Evolutionary conservation across 1,140 invertebrate species (phyloP).

Genomic region (Stenopsyche tienmushanensis): DNA sequence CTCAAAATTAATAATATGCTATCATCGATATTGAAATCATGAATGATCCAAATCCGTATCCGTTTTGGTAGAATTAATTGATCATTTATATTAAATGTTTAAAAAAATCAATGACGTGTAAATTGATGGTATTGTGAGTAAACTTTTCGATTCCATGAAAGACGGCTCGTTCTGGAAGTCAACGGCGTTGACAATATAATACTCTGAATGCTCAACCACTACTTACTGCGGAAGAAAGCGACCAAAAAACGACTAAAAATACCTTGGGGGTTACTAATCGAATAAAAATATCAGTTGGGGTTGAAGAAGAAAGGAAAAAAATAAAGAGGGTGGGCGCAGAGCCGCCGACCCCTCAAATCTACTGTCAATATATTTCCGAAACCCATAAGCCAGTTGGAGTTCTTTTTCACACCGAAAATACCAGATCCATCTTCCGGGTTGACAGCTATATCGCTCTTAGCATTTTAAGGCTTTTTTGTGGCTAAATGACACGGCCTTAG

Average conservation of each 20-base stretch:
- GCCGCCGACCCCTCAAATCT: conserved; percentile 42
- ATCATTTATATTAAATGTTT: no score
- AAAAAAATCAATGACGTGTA: no score
- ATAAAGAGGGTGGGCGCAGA: conserved; percentile 56
- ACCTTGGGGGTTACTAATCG: conserved; percentile 60
- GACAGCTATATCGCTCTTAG: conserved; percentile 41
- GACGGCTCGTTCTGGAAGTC: conserved; percentile 11
- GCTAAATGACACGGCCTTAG: conserved; percentile 32
- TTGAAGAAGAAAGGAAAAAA: conserved; percentile 55
- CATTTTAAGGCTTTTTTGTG: conserved; percentile 38
- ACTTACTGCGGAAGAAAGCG: conserved; percentile 26
- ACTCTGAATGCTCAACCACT: conserved; percentile 29
- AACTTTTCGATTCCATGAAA: no score
- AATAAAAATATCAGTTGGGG: conserved; percentile 61
- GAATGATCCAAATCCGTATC: no score
- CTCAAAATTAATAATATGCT: no score
- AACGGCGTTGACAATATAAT: conserved; percentile 35
- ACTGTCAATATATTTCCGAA: conserved; percentile 43
- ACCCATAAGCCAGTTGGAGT: conserved; percentile 41
- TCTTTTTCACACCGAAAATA: conserved; percentile 40
- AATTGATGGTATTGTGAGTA: no score
- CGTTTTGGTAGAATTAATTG: no score
- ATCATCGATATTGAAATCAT: no score
- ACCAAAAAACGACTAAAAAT: conserved; percentile 58
- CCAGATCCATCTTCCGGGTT: conserved; percentile 41